Base-by-base conservation (phyloP, 2,797 vertebrate species). In the Odontamblyopus rebecca region DNA sequence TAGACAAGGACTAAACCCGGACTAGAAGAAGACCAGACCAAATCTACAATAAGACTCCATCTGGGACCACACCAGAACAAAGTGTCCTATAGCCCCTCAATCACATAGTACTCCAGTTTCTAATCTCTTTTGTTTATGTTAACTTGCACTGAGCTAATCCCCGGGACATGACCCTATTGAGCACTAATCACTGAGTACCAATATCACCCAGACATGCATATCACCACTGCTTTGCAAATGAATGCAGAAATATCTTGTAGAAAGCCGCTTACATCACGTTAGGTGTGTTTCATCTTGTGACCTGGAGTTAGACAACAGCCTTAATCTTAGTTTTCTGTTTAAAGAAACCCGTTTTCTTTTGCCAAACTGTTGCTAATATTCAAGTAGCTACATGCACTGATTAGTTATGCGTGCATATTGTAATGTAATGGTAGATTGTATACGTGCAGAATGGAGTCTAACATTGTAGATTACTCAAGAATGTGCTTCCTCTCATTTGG, bases 81-180 rank as follows among this genome's bases (percentile, higher is more conserved):
- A 51, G 4, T 15, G 35, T 1, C 63, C 38, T 1, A 6, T 7
- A n/a, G 19, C n/a, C 19, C 38, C 38, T 23, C 62, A 64, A 38
- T 41, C 61, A 38, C 32, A 59, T 12, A 29, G 26, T 8, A 66
- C 63, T 50, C 41, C 18, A 50, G 44, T 44, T 50, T 65, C 27
- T 48, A 51, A 66, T 66, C 41, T 11, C 41, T 66, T 66, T 63
- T 66, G 44, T 51, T 66, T 66, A 51, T 51, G 35, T 63, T 63
- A 61, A 63, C 35, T 63, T 63, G 61, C 35, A 63, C 44, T 63
- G 61, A 23, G 41, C 63, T 66, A 66, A 66, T 66, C 63, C 44
- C 44, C 29, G 26, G 44, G 51, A 66, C 63, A 50, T 66, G 63
- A 66, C 41, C 41, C 63, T 63, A 63, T 6, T 63, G 61, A 63